Evolutionary conservation across 2,113 vertebrate genomes (phyloP), one percentile per base, ranked within the genome.

Genomic region (Tachysurus fulvidraco): DNA sequence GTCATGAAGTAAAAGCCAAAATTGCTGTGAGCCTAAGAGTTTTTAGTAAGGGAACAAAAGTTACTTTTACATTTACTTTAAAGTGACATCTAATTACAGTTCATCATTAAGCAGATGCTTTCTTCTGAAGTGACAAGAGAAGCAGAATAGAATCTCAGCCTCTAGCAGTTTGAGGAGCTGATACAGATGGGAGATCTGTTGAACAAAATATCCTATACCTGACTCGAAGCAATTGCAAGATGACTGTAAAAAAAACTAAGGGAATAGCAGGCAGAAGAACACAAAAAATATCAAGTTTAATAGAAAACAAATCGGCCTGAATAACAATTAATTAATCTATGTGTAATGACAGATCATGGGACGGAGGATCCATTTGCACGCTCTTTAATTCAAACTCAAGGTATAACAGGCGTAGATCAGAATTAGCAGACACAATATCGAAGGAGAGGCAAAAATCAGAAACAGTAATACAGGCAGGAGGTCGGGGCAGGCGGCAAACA

Each of bases 91-190:
- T 78, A 78, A 78, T 78, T 28, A 78, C 2, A 78, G 28, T 57
- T 57, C 59, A 80, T 80, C 54, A 80, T 80, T 80, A 12, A 80
- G 77, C 54, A 80, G 77, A 59, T 36, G 77, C 54, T 59, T 59
- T 41, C 19, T 80, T 54, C 25, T 64, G 21, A 44, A 81, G 41
- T 81, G 57, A 64, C 80, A 81, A 64, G 80, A n/a, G 59, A 62
- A 23, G 23, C 36, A 62, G 30, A 14, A 64, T 16, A 81, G 5
- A 81, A 81, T 44, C 80, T 36, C 30, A 81, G 59, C 57, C 55
- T 44, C 36, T 81, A 59, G 80, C 80, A 44, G 57, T 80, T 59
- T 46, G 13, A 64, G 21, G 36, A 64, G 57, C 23, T 62, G 36
- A 46, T n/a, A 64, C 57, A 64, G 59, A 81, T 62, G 59, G 30